phyloP scores from a whole-genome alignment of 2,888 invertebrate species.

The Diaperis boleti region DNA sequence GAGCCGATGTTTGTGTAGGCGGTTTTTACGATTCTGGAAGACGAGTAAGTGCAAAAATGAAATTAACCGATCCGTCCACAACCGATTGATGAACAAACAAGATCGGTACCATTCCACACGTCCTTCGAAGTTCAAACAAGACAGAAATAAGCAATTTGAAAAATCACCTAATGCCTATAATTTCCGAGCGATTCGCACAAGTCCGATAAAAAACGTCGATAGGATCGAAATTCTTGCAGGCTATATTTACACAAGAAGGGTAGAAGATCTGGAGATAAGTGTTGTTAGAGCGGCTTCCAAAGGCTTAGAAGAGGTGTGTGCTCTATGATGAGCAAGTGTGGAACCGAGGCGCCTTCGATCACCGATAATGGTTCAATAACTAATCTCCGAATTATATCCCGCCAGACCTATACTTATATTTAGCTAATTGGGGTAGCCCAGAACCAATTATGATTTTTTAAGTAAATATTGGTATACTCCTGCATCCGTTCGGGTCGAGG shows the following conservation, averaged over 20 bases:
- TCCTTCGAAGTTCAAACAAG: not conserved
- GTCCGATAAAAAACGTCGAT: conserved; percentile 1
- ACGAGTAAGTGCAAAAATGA: too few relatives aligned
- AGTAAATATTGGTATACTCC: conserved; percentile 60
- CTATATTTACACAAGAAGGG: conserved; percentile 32
- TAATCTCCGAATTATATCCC: conserved; percentile 62
- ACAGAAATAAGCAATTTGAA: conserved; percentile 3
- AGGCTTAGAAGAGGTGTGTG: conserved; percentile 16
- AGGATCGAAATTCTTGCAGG: conserved; percentile 1
- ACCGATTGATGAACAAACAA: too few relatives aligned
- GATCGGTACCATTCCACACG: too few relatives aligned
- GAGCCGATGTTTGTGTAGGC: too few relatives aligned
- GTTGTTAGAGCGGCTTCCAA: conserved; percentile 14
- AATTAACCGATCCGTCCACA: too few relatives aligned
- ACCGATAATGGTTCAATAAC: conserved; percentile 64
- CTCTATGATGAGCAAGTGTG: conserved; percentile 47
- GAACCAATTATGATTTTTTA: conserved; percentile 64
- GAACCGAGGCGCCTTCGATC: conserved; percentile 61
- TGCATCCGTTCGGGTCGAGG: conserved; percentile 50
- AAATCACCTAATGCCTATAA: conserved; percentile 19
- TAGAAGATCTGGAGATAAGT: conserved; percentile 28
- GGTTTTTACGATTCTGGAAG: too few relatives aligned
- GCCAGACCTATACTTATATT: conserved; percentile 64
- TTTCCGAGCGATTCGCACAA: not conserved
- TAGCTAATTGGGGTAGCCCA: conserved; percentile 64